Evolutionary conservation across 2,113 vertebrate genomes (phyloP), one percentile per base, ranked within the genome.

Genomic region (Thermophis baileyi): DNA sequence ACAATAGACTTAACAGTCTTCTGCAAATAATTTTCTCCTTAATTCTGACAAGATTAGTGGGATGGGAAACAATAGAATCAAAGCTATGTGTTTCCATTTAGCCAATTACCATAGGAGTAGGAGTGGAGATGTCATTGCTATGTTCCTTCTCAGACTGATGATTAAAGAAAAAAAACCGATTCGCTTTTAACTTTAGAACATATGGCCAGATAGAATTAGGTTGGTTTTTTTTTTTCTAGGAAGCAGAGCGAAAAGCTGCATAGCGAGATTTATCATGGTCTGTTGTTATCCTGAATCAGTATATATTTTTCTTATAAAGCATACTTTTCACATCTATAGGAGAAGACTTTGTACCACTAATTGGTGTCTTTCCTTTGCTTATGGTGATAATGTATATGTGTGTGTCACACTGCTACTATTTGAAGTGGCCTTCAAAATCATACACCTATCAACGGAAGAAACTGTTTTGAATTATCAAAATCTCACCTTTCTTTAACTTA

Each of bases 1-100:
- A n/a, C n/a, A n/a, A n/a, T n/a, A n/a, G n/a, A 91, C 93, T 97
- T 95, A 96, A 92, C 94, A 93, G 94, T 55, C 94, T 94, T 95
- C 95, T 96, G 95, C 95, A 95, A 94, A 95, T 93, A 94, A 96
- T 95, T 96, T 60, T 74, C 69, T 90, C 95, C 94, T 94, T 93
- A 95, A 95, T 95, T 95, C 95, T 92, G 93, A 95, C 89, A 93
- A 85, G 90, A 94, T 91, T 93, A 96, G 90, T 94, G 87, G 87
- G 85, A 94, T 90, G 35, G 85, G 90, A 91, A 91, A 92, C 89
- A 55, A 54, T 91, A 93, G 93, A 94, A 93, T 85, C 94, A 91
- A 90, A 94, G 94, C 95, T 95, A 95, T 94, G 91, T 0, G 1
- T 94, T 93, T 93, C 49, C 22, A 91, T 94, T 50, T 57, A n/a